Evolutionary conservation across 2,888 invertebrate species (phyloP), one percentile per base, ranked within the genome.

Genomic region (Drosophila ochracea): DNA sequence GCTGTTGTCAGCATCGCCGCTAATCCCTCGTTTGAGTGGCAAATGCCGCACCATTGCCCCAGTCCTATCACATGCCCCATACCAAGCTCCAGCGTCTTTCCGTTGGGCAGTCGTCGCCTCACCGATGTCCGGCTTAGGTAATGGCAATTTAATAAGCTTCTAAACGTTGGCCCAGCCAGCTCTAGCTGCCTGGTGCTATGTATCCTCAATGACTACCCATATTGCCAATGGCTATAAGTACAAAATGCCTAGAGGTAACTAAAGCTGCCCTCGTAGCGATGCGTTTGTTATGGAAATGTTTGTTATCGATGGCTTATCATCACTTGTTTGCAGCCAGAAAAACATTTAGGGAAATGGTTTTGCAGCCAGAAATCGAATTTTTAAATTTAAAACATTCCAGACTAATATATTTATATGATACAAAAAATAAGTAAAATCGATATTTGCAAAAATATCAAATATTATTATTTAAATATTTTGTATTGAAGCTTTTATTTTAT

Each of bases 21-120:
- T 91, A 87, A 87, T 89, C 91, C 90, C 84, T 71, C 90, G 77
- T 89, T 87, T 89, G 88, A 87, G 87, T 87, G 90, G 85, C 88
- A 91, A 87, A 87, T 84, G 82, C 87, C 75, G 72, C 80, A 80
- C 90, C 70, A 66, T 37, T 49, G 58, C 47, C 74, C 71, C 30
- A 39, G 41, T 60, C 31, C 43, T 49, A 33, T 43, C 39, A 4
- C 7, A 16, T 19, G 16, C 21, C 10, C 4, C 25, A 25, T 25
- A 25, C 21, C 0, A 25, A 1, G 16, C 25, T 9, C 16, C 21
- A 16, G 25, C 47, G 16, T 25, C 47, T 47, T 41, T 68, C 63
- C 55, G 19, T 28, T 61, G 41, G 63, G 11, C 64, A 52, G 39
- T 9, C 55, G 9, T 49, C 64, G 70, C 54, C 37, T 21, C 58